Base-by-base conservation (phyloP, 2,888 invertebrate genomes). In the Bugulina stolonifera region DNA sequence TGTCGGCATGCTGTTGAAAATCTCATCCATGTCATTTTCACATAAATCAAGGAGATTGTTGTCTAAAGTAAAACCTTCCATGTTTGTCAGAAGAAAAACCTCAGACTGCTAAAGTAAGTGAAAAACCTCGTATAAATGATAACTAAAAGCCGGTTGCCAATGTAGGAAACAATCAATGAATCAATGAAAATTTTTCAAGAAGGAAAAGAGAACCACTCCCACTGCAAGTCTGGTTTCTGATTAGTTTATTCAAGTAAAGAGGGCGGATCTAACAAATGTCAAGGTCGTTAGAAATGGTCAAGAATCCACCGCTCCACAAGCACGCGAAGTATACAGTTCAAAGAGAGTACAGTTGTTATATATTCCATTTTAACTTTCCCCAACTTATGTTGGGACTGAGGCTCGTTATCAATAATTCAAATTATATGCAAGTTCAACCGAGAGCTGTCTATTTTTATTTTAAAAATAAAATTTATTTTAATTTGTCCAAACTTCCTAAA, bases 11-110 rank as follows among this genome's bases (percentile, higher is more conserved):
- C 43, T 43, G 43, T 43, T 18, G 32, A 64, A 64, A 32, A 64
- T 64, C 10, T 64, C 64, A 5, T 64, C 27, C 64, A 64, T 64
- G n/a, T n/a, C 27, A 25, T 22, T 32, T 3, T 64, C 64, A 64
- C 32, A 64, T 29, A 64, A 64, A 5, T 64, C 64, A 3, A 64
- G 14, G 32, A 55, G 5, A 5, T 55, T 5, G 3, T 18, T 25
- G 22, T 25, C 25, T 55, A 23, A 18, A 23, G 22, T 3, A 55
- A 27, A 29, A 64, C 25, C 10, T 64, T 64, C 64, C 64, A 64
- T 55, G 10, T 52, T 22, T 52, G 52, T n/a, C n/a, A n/a, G n/a
- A n/a, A n/a, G n/a, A n/a, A n/a, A n/a, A n/a, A n/a, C n/a, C n/a
- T n/a, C n/a, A n/a, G n/a, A n/a, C n/a, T 43, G 43, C 18, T 5